Conservation (phyloP, 2,113 vertebrate genomes). For the Nothocercus nigrocapillus region DNA sequence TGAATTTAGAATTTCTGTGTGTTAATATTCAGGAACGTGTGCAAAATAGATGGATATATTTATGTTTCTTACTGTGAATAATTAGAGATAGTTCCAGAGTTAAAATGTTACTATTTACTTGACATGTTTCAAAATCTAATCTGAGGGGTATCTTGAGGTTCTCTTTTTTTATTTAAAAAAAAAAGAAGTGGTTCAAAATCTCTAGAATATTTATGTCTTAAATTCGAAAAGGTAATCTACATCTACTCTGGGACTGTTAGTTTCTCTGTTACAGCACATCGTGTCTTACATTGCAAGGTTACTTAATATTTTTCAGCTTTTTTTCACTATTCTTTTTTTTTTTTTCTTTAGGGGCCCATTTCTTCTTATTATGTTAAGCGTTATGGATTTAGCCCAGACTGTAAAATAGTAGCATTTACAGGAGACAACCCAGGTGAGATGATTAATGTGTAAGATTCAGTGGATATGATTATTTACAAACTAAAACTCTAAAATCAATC, state of each 20-base stretch:
- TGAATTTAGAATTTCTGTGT: constrained; percentile 46
- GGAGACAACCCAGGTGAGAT: constrained; percentile 95
- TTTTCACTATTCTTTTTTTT: neutral
- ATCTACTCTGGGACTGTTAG: neutral
- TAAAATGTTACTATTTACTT: neutral
- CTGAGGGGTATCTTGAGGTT: neutral
- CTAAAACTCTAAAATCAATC: neutral
- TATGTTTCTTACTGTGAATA: constrained; percentile 20
- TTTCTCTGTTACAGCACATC: neutral
- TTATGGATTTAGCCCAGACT: constrained; percentile 84
- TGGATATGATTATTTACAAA: neutral
- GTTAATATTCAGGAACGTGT: constrained; percentile 32
- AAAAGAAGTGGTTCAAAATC: neutral
- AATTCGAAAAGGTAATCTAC: neutral
- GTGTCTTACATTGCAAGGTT: neutral
- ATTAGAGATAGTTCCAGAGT: neutral
- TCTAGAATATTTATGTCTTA: neutral
- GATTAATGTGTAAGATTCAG: constrained; percentile 2
- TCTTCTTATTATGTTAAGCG: constrained; percentile 84
- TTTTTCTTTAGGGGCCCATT: constrained; percentile 81
- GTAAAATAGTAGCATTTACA: constrained; percentile 90
- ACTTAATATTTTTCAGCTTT: neutral
- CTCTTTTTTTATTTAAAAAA: neutral
- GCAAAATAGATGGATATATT: constrained; percentile 28
- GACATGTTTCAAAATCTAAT: neutral